A percentile compares a stretch with the other conserved stretches of the same genome.
Conservation (phyloP, 2,113 vertebrate genomes). For the Acanthisitta chloris region DNA sequence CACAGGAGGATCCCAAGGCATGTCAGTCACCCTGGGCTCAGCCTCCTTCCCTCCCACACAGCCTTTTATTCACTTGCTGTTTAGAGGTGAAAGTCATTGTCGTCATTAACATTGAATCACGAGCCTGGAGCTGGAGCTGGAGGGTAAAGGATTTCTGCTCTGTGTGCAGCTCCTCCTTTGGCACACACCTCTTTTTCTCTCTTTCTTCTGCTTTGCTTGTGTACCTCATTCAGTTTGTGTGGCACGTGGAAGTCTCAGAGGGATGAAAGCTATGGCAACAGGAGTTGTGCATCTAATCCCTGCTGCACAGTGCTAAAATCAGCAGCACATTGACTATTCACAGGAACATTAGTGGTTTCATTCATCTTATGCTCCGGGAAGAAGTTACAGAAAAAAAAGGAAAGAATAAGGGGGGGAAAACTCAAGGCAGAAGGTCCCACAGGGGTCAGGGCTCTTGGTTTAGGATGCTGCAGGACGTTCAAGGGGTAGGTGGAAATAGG, state of each 20-base stretch:
- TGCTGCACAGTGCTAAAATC: neutral
- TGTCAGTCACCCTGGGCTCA: neutral
- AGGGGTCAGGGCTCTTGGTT: neutral
- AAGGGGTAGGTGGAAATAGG: fast-evolving
- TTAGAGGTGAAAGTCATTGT: conserved; percentile 1
- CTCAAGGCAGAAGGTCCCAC: neutral
- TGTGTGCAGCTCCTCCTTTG: neutral
- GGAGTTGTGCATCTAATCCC: conserved; percentile 32
- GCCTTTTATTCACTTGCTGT: neutral
- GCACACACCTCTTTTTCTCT: neutral
- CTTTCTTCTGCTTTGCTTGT: neutral
- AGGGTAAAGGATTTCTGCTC: neutral
- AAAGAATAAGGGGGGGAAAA: no score
- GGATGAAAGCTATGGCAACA: conserved; percentile 65
- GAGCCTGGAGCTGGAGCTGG: neutral
- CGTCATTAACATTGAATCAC: neutral
- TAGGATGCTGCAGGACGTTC: neutral
- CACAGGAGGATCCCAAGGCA: neutral
- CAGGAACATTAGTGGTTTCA: neutral
- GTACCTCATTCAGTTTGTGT: neutral
- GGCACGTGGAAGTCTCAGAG: neutral
- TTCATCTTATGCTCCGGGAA: neutral
- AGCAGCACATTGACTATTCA: neutral
- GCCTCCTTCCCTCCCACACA: neutral
- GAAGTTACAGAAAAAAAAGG: neutral